phyloP scores from a whole-genome alignment of 2,113 vertebrate genomes.

The Pollimyrus isidori region DNA sequence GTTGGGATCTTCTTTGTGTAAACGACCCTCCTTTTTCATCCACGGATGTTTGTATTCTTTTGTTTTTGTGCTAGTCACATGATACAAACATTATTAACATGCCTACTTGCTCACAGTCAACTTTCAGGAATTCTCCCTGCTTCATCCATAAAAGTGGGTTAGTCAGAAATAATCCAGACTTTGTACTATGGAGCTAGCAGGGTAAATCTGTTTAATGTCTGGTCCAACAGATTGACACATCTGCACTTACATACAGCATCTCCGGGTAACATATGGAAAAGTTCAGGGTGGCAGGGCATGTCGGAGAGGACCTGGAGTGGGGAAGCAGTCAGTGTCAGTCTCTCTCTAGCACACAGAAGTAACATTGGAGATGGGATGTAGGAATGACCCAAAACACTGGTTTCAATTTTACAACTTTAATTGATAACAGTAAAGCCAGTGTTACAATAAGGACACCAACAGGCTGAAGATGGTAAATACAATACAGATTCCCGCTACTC shows the following conservation, averaged over 20 bases:
- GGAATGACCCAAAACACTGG: conserved; percentile 11
- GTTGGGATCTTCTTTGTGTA: background rate
- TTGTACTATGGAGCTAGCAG: background rate
- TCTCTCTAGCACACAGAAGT: background rate
- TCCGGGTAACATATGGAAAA: background rate
- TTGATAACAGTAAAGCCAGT: conserved; percentile 98
- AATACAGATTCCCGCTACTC: conserved; percentile 93
- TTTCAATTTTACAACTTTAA: conserved; percentile 76
- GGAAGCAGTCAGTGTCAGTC: background rate
- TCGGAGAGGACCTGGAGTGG: background rate
- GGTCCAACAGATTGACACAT: background rate
- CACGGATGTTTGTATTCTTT: background rate
- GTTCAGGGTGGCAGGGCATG: background rate
- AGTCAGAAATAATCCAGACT: background rate
- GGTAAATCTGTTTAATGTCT: background rate
- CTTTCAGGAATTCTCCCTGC: background rate
- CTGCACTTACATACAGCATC: background rate
- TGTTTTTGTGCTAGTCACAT: background rate
- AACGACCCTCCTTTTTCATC: background rate
- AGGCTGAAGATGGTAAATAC: conserved; percentile 98
- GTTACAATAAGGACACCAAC: conserved; percentile 98
- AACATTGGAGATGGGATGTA: background rate
- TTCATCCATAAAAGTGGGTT: background rate
- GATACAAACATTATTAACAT: background rate
- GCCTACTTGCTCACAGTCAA: background rate